These are phyloP conservation scores for Lutraria rhynchaena DNA, from an alignment of 1,140 invertebrate genomes.

Conservation along the genomic window DNA sequence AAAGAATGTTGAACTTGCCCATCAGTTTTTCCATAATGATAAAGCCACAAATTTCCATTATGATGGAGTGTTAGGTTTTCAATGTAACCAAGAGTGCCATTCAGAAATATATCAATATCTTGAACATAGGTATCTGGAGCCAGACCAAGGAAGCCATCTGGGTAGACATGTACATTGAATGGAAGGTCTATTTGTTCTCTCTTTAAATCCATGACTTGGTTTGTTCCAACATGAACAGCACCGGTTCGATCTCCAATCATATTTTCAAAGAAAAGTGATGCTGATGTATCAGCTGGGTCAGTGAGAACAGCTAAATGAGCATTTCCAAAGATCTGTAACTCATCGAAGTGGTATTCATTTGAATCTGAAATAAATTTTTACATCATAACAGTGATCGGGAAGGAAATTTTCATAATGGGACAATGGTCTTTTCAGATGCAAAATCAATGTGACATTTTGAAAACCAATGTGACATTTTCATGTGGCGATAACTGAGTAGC, in stretches of 20 bases:
- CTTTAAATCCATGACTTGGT: slow-evolving; percentile 70
- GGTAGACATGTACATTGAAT: slow-evolving; percentile 73
- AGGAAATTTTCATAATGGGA: too few species aligned
- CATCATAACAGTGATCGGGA: too few species aligned
- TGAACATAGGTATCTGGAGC: slow-evolving; percentile 70
- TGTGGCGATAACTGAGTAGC: too few species aligned
- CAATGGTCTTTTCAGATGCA: too few species aligned
- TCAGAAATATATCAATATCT: slow-evolving; percentile 73
- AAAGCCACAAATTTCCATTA: slow-evolving; percentile 69
- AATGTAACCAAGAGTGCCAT: slow-evolving; percentile 72
- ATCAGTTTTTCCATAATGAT: slow-evolving; percentile 62
- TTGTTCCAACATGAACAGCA: slow-evolving; percentile 68
- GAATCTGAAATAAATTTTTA: too few species aligned
- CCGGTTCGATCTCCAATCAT: slow-evolving; percentile 76
- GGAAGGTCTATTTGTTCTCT: slow-evolving; percentile 71
- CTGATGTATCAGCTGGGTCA: slow-evolving; percentile 55
- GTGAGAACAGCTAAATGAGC: slow-evolving; percentile 73
- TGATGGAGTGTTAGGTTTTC: slow-evolving; percentile 73
- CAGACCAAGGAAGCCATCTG: slow-evolving; percentile 69
- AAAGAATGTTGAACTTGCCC: slow-evolving; percentile 62
- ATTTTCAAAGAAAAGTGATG: slow-evolving; percentile 67
- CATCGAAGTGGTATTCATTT: slow-evolving; percentile 69
- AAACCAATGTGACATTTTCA: too few species aligned
- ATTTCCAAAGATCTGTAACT: slow-evolving; percentile 73
- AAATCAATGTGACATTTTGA: too few species aligned